Conservation (phyloP, 2,797 vertebrate species). For the Cyprinodon diabolis region DNA sequence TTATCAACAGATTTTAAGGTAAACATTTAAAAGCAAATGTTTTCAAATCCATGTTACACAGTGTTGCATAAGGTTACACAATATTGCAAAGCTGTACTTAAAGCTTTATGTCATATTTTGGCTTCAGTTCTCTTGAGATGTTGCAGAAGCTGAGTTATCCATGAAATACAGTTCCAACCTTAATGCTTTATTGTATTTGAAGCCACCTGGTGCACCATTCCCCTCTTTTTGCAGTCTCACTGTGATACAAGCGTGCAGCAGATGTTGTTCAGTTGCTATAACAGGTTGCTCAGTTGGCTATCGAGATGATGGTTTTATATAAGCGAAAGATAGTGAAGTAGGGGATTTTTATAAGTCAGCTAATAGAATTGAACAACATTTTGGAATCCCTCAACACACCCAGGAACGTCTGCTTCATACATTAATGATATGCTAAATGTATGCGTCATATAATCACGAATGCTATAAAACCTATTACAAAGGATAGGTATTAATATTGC, state of each 20-base stretch:
- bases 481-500: neutral
- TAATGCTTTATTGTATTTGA: constrained; percentile 16
- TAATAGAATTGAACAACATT: neutral
- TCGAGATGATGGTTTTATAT: constrained; percentile 11
- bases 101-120: constrained; percentile 6
- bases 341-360: neutral
- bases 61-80: neutral
- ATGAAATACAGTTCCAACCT: constrained; percentile 25
- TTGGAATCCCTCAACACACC: neutral
- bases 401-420: neutral
- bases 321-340: neutral
- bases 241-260: constrained; percentile 7
- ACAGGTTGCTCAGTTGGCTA: constrained; percentile 4
- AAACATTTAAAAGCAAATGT: neutral
- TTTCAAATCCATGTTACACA: neutral
- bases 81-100: neutral
- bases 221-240: constrained; percentile 18
- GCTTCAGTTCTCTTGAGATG: constrained; percentile 3
- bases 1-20: neutral
- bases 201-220: constrained; percentile 20
- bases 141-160: constrained; percentile 11
- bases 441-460: neutral
- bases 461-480: neutral
- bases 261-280: constrained; percentile 32
- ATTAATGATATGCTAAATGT: neutral